Evolutionary conservation across 2,113 vertebrate genomes (phyloP).

Genomic region (Muntiacus reevesi): DNA sequence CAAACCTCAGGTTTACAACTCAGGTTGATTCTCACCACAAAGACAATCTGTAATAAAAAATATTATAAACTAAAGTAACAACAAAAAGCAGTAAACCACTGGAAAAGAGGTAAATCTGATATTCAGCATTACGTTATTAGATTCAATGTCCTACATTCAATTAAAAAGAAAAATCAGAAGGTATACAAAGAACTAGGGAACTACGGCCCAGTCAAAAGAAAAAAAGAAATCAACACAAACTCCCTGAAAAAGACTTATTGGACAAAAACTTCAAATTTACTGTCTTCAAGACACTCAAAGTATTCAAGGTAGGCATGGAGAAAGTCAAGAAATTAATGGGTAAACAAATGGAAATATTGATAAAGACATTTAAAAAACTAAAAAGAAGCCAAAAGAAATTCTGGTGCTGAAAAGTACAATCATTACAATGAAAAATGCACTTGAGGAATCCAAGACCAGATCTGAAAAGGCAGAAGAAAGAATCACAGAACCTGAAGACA

Average conservation of each 20-base stretch:
- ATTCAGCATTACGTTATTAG: background rate
- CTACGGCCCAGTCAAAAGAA: background rate
- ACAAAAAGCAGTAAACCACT: background rate
- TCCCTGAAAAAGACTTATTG: background rate
- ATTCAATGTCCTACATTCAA: background rate
- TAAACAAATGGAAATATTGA: background rate
- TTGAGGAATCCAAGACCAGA: background rate
- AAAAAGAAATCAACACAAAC: background rate
- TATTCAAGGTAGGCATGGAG: background rate
- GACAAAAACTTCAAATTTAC: background rate
- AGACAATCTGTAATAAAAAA: background rate
- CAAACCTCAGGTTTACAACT: background rate
- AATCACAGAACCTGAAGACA: background rate
- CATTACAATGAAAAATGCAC: background rate
- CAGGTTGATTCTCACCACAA: background rate
- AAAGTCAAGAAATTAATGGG: background rate
- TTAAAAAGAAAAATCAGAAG: background rate
- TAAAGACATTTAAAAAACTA: background rate
- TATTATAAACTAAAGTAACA: background rate
- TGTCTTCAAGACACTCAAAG: background rate
- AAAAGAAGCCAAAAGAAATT: background rate
- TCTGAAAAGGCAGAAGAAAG: background rate
- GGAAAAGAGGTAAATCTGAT: background rate
- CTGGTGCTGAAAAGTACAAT: background rate
- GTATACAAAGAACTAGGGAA: background rate